Evolutionary conservation across 2,888 invertebrate species (phyloP).

Genomic region (Tenodera sinensis): DNA sequence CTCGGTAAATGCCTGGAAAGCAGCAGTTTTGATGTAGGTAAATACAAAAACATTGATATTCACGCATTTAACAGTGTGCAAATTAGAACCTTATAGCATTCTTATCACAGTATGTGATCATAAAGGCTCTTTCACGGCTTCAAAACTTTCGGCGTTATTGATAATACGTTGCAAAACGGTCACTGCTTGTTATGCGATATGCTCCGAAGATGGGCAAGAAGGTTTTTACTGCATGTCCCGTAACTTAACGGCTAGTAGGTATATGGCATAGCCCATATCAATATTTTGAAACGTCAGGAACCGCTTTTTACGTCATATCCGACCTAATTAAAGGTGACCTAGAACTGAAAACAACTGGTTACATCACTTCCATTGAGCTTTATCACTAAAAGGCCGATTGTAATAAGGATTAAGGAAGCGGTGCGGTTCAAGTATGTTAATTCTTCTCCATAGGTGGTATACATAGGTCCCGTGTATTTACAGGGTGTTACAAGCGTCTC

Average conservation of each 20-base stretch:
- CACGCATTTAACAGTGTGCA: too few relatives aligned
- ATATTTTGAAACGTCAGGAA: background rate
- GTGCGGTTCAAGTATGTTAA: background rate
- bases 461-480: too few relatives aligned
- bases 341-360: background rate
- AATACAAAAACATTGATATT: too few relatives aligned
- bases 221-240: background rate
- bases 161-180: background rate
- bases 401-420: background rate
- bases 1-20: too few relatives aligned
- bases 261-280: background rate
- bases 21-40: too few relatives aligned
- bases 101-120: too few relatives aligned
- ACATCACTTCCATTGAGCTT: background rate
- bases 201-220: background rate
- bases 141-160: background rate
- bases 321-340: background rate
- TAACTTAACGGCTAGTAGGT: background rate
- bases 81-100: too few relatives aligned
- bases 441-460: background rate
- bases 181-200: background rate
- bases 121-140: too few relatives aligned
- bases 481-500: too few relatives aligned
- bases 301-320: background rate
- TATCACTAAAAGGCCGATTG: background rate